phyloP scores from a whole-genome alignment of 2,888 invertebrate species.

The Buathra laborator region DNA sequence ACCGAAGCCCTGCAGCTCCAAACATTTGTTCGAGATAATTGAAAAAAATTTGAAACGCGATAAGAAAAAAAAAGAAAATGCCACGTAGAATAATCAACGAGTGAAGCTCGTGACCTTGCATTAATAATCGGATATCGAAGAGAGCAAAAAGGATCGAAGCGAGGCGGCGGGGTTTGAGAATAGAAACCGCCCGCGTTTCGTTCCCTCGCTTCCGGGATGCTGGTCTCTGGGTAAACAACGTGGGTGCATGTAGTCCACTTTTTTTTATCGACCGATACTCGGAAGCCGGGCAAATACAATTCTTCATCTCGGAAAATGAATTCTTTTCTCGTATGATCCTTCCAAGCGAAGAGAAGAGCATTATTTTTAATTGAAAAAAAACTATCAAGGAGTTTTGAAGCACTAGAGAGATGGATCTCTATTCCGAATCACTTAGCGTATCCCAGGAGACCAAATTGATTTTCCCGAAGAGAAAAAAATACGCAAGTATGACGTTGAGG shows the following conservation, averaged over 20 bases:
- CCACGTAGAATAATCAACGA: slow-evolving; percentile 51
- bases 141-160: too few species aligned
- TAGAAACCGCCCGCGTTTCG: slow-evolving; percentile 19
- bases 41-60: slow-evolving; percentile 16
- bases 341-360: not conserved
- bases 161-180: slow-evolving; percentile 7
- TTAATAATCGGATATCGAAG: slow-evolving; percentile 25
- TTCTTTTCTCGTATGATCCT: not conserved
- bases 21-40: slow-evolving; percentile 3
- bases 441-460: slow-evolving; percentile 29
- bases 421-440: not conserved
- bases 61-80: slow-evolving; percentile 34
- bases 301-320: slow-evolving; percentile 6
- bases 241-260: not conserved
- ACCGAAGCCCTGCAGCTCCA: not conserved
- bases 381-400: not conserved
- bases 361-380: slow-evolving; percentile 21
- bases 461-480: slow-evolving; percentile 12
- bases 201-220: slow-evolving; percentile 8
- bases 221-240: slow-evolving; percentile 3
- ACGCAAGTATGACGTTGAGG: slow-evolving; percentile 31
- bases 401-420: not conserved
- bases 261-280: not conserved
- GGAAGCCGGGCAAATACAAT: not conserved
- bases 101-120: slow-evolving; percentile 46